These are phyloP conservation scores for Onchidella celtica DNA, from an alignment of 2,888 invertebrate species.

Conservation along the genomic window DNA sequence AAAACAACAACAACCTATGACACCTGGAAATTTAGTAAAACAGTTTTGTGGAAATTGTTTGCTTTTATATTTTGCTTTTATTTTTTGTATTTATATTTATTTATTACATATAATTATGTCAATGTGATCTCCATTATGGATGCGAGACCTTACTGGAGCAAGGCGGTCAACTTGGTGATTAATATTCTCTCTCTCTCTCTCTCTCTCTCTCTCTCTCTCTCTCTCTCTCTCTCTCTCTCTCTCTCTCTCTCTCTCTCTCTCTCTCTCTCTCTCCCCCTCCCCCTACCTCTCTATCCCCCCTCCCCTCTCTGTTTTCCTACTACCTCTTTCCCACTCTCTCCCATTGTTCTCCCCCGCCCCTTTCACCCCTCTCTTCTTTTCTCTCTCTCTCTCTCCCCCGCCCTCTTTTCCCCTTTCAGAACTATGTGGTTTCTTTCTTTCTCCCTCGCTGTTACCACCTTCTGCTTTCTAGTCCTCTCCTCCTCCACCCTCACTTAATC, in stretches of 20 bases:
- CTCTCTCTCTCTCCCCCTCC: neutral
- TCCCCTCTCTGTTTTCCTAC: slow-evolving; percentile 21
- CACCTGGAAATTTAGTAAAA: too few relatives aligned
- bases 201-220: neutral
- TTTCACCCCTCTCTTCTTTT: neutral
- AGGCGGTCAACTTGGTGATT: too few relatives aligned
- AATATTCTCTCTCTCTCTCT: neutral
- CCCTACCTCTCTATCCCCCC: slow-evolving; percentile 14
- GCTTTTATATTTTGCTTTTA: too few relatives aligned
- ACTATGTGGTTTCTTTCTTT: neutral
- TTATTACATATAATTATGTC: too few relatives aligned
- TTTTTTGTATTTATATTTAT: too few relatives aligned
- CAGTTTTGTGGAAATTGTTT: too few relatives aligned
- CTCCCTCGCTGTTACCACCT: neutral
- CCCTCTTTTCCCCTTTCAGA: neutral
- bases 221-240: neutral
- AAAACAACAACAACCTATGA: too few relatives aligned
- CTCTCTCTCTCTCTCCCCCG: neutral
- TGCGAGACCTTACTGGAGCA: too few relatives aligned
- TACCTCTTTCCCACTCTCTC: slow-evolving; percentile 28
- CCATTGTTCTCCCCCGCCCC: neutral
- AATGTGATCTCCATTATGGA: too few relatives aligned
- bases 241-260: slow-evolving; percentile 20
- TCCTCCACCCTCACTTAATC: too few relatives aligned
- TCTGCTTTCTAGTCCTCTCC: too few relatives aligned